phyloP scores from a whole-genome alignment of 2,797 vertebrate species.

The Chromobotia macracanthus region DNA sequence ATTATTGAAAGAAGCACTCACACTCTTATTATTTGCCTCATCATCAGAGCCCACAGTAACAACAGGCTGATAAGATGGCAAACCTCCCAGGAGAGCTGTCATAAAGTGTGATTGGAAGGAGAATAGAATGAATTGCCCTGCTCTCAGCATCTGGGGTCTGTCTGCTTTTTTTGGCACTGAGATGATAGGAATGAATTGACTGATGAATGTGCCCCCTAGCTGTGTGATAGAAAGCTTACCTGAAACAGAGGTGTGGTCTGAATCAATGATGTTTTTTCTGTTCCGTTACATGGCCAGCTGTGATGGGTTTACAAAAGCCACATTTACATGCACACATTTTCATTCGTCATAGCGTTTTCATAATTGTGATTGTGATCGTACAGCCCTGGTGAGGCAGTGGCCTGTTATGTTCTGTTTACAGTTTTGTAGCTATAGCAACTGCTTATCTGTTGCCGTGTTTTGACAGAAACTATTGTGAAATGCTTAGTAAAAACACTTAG shows the following conservation, averaged over 20 bases:
- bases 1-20: slow-evolving; percentile 30
- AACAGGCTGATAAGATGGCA: slow-evolving; percentile 53
- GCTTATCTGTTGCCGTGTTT: too few species aligned
- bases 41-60: slow-evolving; percentile 41
- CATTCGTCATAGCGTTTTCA: too few species aligned
- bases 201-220: slow-evolving; percentile 41
- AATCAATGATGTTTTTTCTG: slow-evolving; percentile 17
- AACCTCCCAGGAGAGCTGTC: slow-evolving; percentile 40
- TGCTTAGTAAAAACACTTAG: too few species aligned
- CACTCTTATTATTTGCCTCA: slow-evolving; percentile 41
- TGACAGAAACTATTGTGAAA: too few species aligned
- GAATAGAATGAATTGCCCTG: slow-evolving; percentile 44
- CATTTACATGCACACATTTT: too few species aligned
- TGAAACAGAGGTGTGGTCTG: slow-evolving; percentile 14
- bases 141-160: slow-evolving; percentile 51
- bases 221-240: not conserved
- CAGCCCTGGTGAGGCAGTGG: too few species aligned
- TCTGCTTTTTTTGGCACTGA: slow-evolving; percentile 40
- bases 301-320: too few species aligned
- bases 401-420: too few species aligned
- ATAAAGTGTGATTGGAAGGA: slow-evolving; percentile 37
- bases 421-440: too few species aligned
- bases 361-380: too few species aligned
- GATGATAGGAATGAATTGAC: slow-evolving; percentile 5
- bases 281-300: slow-evolving; percentile 5